Evolutionary conservation across 2,113 vertebrate species (phyloP), one percentile per base, ranked within the genome.

Genomic region (Vireo altiloquus): DNA sequence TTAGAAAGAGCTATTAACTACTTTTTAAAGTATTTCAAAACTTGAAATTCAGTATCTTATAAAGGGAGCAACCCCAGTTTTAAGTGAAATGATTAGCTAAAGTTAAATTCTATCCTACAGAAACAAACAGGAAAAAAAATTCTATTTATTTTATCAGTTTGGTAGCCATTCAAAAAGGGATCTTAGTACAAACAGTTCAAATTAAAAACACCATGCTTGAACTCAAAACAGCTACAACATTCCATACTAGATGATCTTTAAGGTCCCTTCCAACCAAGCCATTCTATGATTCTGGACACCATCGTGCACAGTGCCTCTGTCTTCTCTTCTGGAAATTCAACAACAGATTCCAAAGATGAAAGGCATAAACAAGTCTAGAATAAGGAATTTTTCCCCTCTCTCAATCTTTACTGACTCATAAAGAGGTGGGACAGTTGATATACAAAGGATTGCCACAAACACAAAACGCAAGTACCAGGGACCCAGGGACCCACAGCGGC

Each of bases 261-360:
- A 39, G 15, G 10, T 7, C 13, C 9, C 33, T 44, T 74, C 60
- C 60, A 66, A 60, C 9, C 16, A 52, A 82, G 27, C 9, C 46
- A n/a, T 18, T 52, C 33, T 13, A 15, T 12, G 28, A 28, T 28
- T 56, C 35, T 17, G 1, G 16, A 14, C 17, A 75, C 18, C 19
- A 59, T 3, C 1, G 0, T 1, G 15, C 18, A 4, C 40, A 12
- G 66, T 11, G 24, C 10, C 66, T 57, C n/a, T 39, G 10, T 14
- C 42, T 40, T 46, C 39, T 61, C 33, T 54, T 64, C 9, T 5
- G 15, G 28, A 68, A 86, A 86, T 65, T 40, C 53, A 56, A 15
- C 17, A 49, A 27, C 15, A 70, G 23, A 63, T 68, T 80, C 25
- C 37, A 89, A 52, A 68, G 64, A 27, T 1, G 1, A 49, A 49